Evolutionary conservation across 2,797 vertebrate genomes (phyloP).

Genomic region (Chlorospingus flavigularis): DNA sequence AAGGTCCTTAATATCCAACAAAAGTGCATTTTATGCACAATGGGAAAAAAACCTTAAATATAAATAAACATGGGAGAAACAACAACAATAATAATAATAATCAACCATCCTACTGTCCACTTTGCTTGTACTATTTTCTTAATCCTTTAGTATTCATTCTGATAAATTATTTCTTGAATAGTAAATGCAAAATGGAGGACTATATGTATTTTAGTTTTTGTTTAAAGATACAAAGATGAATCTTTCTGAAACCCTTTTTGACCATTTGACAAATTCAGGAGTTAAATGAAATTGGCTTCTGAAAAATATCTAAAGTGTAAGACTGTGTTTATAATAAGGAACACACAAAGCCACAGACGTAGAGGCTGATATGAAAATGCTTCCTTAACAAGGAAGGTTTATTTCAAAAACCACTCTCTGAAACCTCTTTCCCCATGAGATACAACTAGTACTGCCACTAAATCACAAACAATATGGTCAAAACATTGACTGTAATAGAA

Average conservation of each 20-base stretch:
- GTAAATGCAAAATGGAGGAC: neutral
- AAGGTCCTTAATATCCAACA: neutral
- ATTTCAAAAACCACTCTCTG: neutral
- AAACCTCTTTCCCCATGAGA: neutral
- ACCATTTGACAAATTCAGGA: neutral
- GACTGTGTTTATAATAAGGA: neutral
- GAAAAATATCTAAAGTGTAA: neutral
- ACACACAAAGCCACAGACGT: neutral
- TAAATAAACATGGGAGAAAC: neutral
- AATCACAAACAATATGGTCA: neutral
- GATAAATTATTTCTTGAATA: neutral
- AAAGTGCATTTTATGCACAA: neutral
- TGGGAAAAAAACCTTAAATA: neutral
- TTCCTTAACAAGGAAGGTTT: neutral
- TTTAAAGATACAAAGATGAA: neutral
- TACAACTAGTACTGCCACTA: neutral
- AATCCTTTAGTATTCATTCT: neutral
- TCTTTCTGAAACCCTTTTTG: neutral
- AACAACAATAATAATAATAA: neutral
- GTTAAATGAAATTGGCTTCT: neutral
- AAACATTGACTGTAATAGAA: neutral
- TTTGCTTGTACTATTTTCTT: neutral
- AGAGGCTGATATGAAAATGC: neutral
- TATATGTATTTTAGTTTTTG: neutral
- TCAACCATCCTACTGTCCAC: rapidly evolving